A percentile compares a stretch with the other conserved stretches of the same genome.
Evolutionary conservation across 2,888 invertebrate species (phyloP).

Genomic region (Acanthosepion esculentum): DNA sequence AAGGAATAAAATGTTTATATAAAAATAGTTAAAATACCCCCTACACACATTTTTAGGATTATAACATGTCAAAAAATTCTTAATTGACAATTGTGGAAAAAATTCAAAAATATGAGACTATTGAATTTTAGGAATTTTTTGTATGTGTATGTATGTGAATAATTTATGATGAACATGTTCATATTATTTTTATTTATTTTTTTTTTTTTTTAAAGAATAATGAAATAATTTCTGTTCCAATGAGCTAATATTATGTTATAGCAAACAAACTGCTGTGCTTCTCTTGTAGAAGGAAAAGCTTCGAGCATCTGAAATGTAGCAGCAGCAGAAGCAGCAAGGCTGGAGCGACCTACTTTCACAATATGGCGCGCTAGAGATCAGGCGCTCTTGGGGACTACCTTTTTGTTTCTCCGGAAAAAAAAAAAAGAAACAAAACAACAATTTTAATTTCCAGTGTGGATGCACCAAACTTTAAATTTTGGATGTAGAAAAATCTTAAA

Average conservation of each 20-base stretch:
- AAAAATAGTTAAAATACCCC: background rate
- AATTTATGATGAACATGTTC: background rate
- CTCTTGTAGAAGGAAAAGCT: background rate
- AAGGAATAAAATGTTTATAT: background rate
- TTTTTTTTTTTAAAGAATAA: background rate
- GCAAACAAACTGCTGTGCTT: background rate
- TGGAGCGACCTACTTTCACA: constrained; percentile 33
- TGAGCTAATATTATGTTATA: constrained; percentile 21
- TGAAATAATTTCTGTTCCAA: background rate
- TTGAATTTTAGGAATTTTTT: background rate
- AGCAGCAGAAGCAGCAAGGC: constrained; percentile 1
- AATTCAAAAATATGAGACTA: background rate
- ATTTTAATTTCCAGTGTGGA: background rate
- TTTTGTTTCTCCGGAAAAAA: background rate
- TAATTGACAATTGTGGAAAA: background rate
- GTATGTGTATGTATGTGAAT: background rate
- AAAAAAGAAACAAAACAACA: background rate
- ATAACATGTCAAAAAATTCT: background rate
- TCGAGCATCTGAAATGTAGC: background rate
- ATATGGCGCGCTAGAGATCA: constrained; percentile 33
- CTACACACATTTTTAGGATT: background rate
- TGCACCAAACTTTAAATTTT: background rate
- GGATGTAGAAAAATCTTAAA: background rate
- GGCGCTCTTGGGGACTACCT: constrained; percentile 33
- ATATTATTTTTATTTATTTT: background rate